A percentile compares a stretch with the other conserved stretches of the same genome.
Conservation (phyloP, 2,888 invertebrate genomes). For the Leucophenga montana region DNA sequence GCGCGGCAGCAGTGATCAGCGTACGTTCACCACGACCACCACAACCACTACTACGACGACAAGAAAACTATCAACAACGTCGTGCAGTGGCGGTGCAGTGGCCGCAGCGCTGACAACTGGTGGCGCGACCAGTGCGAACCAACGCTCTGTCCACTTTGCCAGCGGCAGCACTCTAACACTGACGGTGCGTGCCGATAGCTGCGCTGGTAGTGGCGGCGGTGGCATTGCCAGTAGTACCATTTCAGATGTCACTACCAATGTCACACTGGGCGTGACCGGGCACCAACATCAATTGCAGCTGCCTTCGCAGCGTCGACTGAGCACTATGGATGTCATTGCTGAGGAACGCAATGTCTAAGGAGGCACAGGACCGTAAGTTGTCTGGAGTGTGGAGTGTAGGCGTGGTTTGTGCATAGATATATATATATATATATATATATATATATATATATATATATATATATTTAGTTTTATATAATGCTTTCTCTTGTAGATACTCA, state of each 20-base stretch:
- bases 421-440: too few species aligned
- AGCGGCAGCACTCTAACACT: background rate
- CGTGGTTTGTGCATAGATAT: background rate
- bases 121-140: slow-evolving; percentile 14
- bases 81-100: background rate
- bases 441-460: background rate
- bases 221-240: slow-evolving; percentile 29
- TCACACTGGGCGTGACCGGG: background rate
- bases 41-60: background rate
- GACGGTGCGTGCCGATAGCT: background rate
- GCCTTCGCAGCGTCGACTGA: slow-evolving; percentile 50
- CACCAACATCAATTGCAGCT: slow-evolving; percentile 28
- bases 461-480: background rate
- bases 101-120: slow-evolving; percentile 26
- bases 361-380: too few species aligned
- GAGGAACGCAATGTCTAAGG: slow-evolving; percentile 56
- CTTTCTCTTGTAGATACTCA: slow-evolving; percentile 1
- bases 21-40: slow-evolving; percentile 42
- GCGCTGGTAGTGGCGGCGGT: background rate
- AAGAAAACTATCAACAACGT: slow-evolving; percentile 34
- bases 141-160: slow-evolving; percentile 21
- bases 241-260: slow-evolving; percentile 8
- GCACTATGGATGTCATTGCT: slow-evolving; percentile 61
- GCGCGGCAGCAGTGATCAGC: slow-evolving; percentile 59
- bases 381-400: too few species aligned